Percentiles rank a stretch among this genome's conserved stretches.
phyloP scores from a whole-genome alignment of 2,797 vertebrate genomes.

The Macropus fuliginosus region DNA sequence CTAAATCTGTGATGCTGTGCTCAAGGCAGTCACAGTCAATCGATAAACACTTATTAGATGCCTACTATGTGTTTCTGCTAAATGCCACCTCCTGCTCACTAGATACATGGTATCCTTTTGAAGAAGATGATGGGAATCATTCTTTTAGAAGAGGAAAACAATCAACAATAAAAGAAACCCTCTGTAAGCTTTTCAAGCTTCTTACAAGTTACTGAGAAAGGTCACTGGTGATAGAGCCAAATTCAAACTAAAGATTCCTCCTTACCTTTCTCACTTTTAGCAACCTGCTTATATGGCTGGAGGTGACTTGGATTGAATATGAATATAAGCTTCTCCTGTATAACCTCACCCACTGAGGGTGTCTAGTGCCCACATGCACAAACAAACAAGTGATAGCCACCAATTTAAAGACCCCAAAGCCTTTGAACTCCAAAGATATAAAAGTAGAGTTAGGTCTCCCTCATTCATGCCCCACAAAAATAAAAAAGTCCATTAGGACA shows the following conservation, averaged over 20 bases:
- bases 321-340: neutral
- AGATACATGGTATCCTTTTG: conserved; percentile 44
- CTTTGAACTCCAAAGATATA: neutral
- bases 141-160: conserved; percentile 34
- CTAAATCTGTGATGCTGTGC: neutral
- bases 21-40: neutral
- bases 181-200: conserved; percentile 13
- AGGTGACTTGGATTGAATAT: neutral
- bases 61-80: neutral
- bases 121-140: conserved; percentile 37
- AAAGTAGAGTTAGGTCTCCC: neutral
- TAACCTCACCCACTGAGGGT: neutral
- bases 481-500: neutral
- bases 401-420: neutral
- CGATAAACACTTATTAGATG: neutral
- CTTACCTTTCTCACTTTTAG: conserved; percentile 6
- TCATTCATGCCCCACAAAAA: neutral
- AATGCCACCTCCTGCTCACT: conserved; percentile 63
- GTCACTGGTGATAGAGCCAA: neutral
- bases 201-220: conserved; percentile 49
- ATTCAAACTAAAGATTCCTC: neutral
- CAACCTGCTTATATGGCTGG: neutral
- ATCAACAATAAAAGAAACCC: neutral
- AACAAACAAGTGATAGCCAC: neutral
- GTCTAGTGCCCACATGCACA: neutral